Evolutionary conservation across 2,797 vertebrate species (phyloP).

Genomic region (Alosa sapidissima): DNA sequence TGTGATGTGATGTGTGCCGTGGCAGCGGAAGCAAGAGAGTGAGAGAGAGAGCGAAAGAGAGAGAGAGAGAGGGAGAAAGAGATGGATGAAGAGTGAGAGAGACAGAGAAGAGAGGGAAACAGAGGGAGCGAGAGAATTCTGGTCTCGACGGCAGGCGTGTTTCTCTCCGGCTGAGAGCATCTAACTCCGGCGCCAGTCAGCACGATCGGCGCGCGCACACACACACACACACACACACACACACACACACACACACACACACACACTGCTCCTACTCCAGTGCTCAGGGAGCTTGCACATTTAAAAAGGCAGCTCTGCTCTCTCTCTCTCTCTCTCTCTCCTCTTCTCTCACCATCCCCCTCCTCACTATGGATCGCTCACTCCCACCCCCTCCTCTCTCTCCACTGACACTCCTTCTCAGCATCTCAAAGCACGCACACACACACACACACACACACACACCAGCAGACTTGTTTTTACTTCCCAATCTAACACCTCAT

Average conservation of each 20-base stretch:
- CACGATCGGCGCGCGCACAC: neutral
- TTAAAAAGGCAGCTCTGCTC: conserved; percentile 44
- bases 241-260: neutral
- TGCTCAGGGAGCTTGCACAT: conserved; percentile 54
- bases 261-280: neutral
- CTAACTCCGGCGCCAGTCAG: conserved; percentile 15
- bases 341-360: conserved; percentile 30
- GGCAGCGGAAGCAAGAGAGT: neutral
- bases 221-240: neutral
- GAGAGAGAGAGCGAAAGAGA: conserved; percentile 24
- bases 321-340: conserved; percentile 43
- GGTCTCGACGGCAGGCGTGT: conserved; percentile 14
- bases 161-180: conserved; percentile 18
- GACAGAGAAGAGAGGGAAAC: neutral
- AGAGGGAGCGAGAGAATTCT: neutral
- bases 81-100: neutral
- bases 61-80: neutral
- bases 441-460: conserved; percentile 61
- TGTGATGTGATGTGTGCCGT: conserved; percentile 30
- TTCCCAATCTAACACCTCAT: conserved; percentile 1
- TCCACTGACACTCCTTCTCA: conserved; percentile 43
- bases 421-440: conserved; percentile 8
- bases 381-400: conserved; percentile 8
- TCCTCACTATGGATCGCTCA: conserved; percentile 21
- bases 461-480: conserved; percentile 28